phyloP scores from a whole-genome alignment of 2,113 vertebrate genomes.

The Anguilla japonica region DNA sequence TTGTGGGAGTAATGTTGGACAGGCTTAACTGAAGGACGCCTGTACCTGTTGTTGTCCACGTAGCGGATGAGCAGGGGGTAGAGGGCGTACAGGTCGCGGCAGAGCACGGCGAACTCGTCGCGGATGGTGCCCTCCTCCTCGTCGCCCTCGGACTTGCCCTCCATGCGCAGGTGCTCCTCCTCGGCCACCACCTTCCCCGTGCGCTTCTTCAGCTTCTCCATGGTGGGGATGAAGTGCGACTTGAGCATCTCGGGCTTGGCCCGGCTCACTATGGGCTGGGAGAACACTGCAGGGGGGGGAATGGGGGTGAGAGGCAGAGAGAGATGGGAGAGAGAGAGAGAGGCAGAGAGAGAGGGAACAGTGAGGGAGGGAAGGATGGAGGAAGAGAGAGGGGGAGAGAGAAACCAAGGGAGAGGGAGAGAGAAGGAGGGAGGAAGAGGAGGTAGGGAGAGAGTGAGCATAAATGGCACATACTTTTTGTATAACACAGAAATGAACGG shows the following conservation, averaged over 20 bases:
- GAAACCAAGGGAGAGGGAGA: too few species aligned
- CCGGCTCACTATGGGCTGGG: constrained; percentile 91
- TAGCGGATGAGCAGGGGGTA: constrained; percentile 95
- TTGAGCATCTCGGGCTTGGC: constrained; percentile 87
- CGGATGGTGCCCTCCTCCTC: constrained; percentile 85
- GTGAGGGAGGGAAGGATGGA: too few species aligned
- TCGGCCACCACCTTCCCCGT: constrained; percentile 89
- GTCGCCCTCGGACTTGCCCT: constrained; percentile 82
- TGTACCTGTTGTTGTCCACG: constrained; percentile 92
- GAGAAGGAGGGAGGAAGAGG: too few species aligned
- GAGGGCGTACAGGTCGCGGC: constrained; percentile 89
- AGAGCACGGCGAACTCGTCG: constrained; percentile 92
- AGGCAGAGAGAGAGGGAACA: too few species aligned
- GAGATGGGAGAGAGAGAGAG: too few species aligned
- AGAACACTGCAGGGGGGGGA: constrained; percentile 76
- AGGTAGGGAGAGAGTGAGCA: too few species aligned
- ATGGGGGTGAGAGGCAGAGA: too few species aligned
- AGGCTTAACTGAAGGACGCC: background rate
- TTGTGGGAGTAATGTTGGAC: too few species aligned
- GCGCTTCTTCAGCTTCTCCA: constrained; percentile 89
- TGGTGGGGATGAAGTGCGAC: constrained; percentile 91
- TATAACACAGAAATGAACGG: too few species aligned
- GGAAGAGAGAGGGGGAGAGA: too few species aligned
- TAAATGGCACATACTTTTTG: too few species aligned
- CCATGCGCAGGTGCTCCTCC: constrained; percentile 88